A percentile compares a stretch with the other conserved stretches of the same genome.
phyloP scores from a whole-genome alignment of 2,888 invertebrate species.

The Branchellion lobata region DNA sequence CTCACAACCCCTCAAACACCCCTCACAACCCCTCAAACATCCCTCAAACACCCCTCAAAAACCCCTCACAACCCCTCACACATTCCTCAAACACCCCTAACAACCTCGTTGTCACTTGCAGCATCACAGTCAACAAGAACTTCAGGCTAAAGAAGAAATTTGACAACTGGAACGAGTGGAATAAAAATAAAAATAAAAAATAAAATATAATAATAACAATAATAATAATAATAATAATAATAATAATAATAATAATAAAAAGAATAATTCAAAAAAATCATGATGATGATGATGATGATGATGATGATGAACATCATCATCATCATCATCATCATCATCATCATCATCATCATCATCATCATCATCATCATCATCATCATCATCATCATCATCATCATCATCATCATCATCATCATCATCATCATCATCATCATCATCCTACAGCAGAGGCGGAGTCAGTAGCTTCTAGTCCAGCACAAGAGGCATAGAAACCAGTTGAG shows the following conservation, averaged over 20 bases:
- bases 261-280: no score
- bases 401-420: conserved; percentile 34
- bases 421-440: background rate
- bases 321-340: background rate
- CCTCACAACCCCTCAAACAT: no score
- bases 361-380: conserved; percentile 12
- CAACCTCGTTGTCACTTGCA: no score
- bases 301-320: conserved; percentile 34
- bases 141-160: no score
- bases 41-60: no score
- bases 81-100: no score
- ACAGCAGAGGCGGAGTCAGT: background rate
- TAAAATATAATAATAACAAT: background rate
- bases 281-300: conserved; percentile 59
- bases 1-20: no score
- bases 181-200: background rate
- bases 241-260: background rate
- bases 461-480: background rate
- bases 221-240: background rate
- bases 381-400: conserved; percentile 15
- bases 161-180: no score
- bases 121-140: no score
- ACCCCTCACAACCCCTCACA: no score
- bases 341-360: conserved; percentile 30
- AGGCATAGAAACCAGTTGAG: background rate